Percentiles rank a stretch among this genome's conserved stretches.
phyloP scores from a whole-genome alignment of 2,888 invertebrate species.

The Temnothorax unifasciatus region DNA sequence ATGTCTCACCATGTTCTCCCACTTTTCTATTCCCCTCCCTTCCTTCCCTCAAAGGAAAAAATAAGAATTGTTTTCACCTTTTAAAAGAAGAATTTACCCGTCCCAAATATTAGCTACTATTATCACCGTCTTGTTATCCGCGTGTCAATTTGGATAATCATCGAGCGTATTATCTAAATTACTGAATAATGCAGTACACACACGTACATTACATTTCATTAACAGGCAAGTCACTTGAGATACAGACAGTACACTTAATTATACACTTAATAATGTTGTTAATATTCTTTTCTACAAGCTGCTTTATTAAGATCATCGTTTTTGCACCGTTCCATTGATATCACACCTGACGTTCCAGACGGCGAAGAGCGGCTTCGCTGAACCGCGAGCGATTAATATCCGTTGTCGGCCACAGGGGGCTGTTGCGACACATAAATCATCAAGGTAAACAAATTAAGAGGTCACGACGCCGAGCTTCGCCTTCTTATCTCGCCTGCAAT shows the following conservation, averaged over 20 bases:
- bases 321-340: neutral
- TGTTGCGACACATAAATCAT: constrained; percentile 41
- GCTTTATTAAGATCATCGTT: neutral
- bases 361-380: neutral
- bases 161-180: neutral
- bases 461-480: neutral
- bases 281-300: neutral
- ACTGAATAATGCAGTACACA: neutral
- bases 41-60: neutral
- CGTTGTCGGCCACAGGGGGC: neutral
- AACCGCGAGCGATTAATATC: constrained; percentile 7
- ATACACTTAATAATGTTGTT: no score
- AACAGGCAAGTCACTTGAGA: neutral
- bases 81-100: neutral
- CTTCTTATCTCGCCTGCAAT: constrained; percentile 30
- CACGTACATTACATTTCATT: neutral
- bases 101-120: constrained; percentile 1
- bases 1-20: neutral
- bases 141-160: neutral
- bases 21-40: neutral
- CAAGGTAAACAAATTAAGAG: constrained; percentile 42
- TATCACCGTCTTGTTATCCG: neutral
- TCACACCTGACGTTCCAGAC: neutral
- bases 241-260: neutral
- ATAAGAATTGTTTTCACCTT: neutral